Evolutionary conservation across 2,113 vertebrate genomes (phyloP).

Genomic region (Rhabdornis inornatus): DNA sequence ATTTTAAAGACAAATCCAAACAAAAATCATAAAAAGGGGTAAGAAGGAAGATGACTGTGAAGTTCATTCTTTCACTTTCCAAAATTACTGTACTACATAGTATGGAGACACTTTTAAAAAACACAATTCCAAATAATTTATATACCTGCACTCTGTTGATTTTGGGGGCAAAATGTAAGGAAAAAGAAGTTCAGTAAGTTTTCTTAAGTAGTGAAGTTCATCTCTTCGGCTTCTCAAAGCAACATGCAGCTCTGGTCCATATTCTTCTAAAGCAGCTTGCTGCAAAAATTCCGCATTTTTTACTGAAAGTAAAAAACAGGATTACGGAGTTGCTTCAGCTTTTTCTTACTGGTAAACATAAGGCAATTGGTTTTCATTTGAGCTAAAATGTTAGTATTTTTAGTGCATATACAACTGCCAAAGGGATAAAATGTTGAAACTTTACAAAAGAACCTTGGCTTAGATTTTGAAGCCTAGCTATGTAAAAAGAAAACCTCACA

Average conservation of each 20-base stretch:
- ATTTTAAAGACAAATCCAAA: neutral
- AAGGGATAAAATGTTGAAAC: neutral
- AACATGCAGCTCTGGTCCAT: slow-evolving; percentile 88
- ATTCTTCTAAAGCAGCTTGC: slow-evolving; percentile 87
- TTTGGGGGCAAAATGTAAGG: slow-evolving; percentile 91
- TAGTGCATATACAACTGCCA: neutral
- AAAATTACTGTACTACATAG: neutral
- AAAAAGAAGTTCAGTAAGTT: slow-evolving; percentile 90
- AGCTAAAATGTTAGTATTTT: neutral
- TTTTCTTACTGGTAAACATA: neutral
- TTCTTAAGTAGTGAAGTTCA: slow-evolving; percentile 91
- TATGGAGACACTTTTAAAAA: neutral
- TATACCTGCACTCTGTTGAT: slow-evolving; percentile 93
- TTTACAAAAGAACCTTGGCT: neutral
- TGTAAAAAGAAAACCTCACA: neutral
- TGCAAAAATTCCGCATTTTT: slow-evolving; percentile 81
- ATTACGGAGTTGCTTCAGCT: neutral
- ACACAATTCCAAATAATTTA: neutral
- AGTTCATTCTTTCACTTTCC: neutral
- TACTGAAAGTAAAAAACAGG: slow-evolving; percentile 69
- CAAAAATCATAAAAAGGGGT: neutral
- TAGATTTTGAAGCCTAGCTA: neutral
- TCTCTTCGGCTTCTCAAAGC: slow-evolving; percentile 87
- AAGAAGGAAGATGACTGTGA: neutral
- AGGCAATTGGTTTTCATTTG: neutral